These are phyloP conservation scores for Procambarus clarkii DNA, from an alignment of 1,140 invertebrate species.

Conservation along the genomic window DNA sequence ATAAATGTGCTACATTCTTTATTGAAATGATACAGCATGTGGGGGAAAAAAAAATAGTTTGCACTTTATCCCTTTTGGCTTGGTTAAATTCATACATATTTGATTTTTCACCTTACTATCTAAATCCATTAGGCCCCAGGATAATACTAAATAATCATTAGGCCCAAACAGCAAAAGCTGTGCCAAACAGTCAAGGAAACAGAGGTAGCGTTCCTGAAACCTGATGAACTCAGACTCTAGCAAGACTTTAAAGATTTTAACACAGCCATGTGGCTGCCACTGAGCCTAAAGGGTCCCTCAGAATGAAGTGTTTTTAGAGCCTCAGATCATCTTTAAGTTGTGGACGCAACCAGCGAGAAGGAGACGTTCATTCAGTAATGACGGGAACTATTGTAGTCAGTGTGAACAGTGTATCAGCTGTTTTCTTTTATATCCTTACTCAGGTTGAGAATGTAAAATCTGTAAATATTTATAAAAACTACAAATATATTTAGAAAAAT, in stretches of 20 bases:
- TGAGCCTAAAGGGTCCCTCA: neutral
- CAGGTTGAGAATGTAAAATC: slow-evolving; percentile 67
- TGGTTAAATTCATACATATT: slow-evolving; percentile 33
- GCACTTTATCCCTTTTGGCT: slow-evolving; percentile 54
- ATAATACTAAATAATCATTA: slow-evolving; percentile 31
- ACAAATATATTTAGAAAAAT: slow-evolving; percentile 64
- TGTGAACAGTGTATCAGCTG: slow-evolving; percentile 61
- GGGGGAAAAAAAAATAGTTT: slow-evolving; percentile 5
- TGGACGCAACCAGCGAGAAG: slow-evolving; percentile 46
- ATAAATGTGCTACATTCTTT: slow-evolving; percentile 12
- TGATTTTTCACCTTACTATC: slow-evolving; percentile 43
- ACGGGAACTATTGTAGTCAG: slow-evolving; percentile 63
- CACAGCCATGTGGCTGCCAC: neutral
- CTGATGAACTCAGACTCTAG: slow-evolving; percentile 15
- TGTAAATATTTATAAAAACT: slow-evolving; percentile 60
- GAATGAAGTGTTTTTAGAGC: slow-evolving; percentile 18
- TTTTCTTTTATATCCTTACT: slow-evolving; percentile 62
- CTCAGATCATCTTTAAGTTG: slow-evolving; percentile 8
- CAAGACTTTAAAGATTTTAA: neutral
- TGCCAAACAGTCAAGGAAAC: slow-evolving; percentile 66
- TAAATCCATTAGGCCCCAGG: slow-evolving; percentile 33
- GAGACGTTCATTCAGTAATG: slow-evolving; percentile 53
- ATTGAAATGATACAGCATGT: slow-evolving; percentile 24
- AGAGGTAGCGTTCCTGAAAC: slow-evolving; percentile 50
- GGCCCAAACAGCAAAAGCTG: slow-evolving; percentile 48